Evolutionary conservation across 1,140 invertebrate species (phyloP), one percentile per base, ranked within the genome.

Genomic region (Campoletis sonorensis): DNA sequence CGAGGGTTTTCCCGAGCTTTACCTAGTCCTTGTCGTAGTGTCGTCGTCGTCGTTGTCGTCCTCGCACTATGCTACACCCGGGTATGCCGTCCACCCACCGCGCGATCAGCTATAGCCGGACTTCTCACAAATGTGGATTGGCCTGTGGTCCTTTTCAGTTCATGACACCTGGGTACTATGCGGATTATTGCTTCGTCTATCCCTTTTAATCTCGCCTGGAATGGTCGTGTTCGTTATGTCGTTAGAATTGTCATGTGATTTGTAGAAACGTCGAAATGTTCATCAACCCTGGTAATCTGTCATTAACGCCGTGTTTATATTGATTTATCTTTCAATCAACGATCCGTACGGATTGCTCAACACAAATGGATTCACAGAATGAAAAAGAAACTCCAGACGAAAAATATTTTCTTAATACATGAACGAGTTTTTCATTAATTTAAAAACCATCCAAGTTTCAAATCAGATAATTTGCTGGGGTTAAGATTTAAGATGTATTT

Each of bases 1-100:
- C 21, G 40, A 49, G 33, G 71, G 18, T 49, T 73, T 64, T 64
- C 61, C 40, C 40, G 40, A 73, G 40, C 40, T 73, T 73, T 40
- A 23, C 23, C 61, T 64, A 45, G 33, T 49, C 15, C 16, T 49
- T 16, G 71, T 73, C 71, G 21, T 45, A 7, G 18, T 8, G 16
- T 40, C 68, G 30, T 40, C 4, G 30, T 13, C 15, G 37, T 49
- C 40, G 70, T 72, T 37, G n/a, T 45, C 18, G 15, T 72, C 27
- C n/a, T n/a, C n/a, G n/a, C 40, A 16, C 21, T 40, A n/a, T 49
- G 10, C 18, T 40, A 23, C 45, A 21, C 40, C 33, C 11, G 61
- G 27, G 61, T 64, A 27, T 27, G 11, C 61, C 61, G 23, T 64
- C 23, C 61, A 26, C n/a, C 61, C 27, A 54, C 15, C 27, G 61